Conservation (phyloP, 2,113 vertebrate species). For the Sturnira hondurensis region DNA sequence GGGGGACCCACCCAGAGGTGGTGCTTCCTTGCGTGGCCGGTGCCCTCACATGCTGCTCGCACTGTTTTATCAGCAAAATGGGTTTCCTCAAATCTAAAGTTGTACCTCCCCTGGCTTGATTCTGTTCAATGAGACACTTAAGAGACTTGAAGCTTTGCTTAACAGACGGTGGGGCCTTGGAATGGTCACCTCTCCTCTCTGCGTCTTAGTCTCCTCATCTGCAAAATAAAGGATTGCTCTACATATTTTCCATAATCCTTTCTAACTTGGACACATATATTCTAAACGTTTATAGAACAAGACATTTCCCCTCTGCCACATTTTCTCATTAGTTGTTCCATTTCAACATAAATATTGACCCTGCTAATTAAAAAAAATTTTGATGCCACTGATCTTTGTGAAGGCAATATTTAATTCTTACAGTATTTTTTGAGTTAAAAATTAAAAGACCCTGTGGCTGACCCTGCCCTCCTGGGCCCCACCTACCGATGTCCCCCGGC, state of each 20-base stretch:
- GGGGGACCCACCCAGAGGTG: background rate
- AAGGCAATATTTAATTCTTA: background rate
- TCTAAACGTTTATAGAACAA: background rate
- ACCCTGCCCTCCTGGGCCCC: background rate
- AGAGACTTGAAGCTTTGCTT: background rate
- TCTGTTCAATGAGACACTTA: background rate
- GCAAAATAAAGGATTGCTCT: background rate
- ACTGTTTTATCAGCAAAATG: background rate
- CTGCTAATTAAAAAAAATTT: background rate
- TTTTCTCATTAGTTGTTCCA: background rate
- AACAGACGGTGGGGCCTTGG: background rate
- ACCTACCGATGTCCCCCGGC: conserved; percentile 82
- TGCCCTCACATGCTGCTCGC: background rate
- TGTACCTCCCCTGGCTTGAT: background rate
- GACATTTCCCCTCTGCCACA: background rate
- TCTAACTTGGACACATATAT: background rate
- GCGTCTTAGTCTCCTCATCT: background rate
- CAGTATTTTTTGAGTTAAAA: conserved; percentile 14
- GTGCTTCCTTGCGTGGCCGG: background rate
- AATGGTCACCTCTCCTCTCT: background rate
- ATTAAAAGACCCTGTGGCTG: background rate
- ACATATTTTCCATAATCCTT: background rate
- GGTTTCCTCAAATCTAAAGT: background rate
- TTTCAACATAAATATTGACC: background rate
- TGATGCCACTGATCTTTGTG: background rate